Evolutionary conservation across 2,888 invertebrate genomes (phyloP).

Genomic region (Tipula helvola): DNA sequence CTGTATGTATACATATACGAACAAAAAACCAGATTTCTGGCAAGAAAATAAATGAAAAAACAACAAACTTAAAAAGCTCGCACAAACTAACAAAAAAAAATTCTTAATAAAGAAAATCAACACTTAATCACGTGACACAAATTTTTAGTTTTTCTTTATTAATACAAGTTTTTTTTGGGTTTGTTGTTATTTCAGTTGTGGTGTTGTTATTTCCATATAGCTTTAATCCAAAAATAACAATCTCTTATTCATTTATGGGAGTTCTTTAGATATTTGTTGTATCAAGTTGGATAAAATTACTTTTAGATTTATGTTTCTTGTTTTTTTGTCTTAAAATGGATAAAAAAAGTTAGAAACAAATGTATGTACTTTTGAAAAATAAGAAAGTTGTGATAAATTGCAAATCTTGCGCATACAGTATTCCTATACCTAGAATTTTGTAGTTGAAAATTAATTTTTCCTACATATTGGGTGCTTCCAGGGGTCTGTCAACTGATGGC

Average conservation of each 20-base stretch:
- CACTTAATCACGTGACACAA: background rate
- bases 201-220: background rate
- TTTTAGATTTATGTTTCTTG: background rate
- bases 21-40: background rate
- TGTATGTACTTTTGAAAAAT: background rate
- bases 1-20: background rate
- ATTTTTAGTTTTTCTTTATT: background rate
- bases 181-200: background rate
- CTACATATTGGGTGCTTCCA: background rate
- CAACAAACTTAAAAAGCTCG: background rate
- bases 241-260: background rate
- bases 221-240: background rate
- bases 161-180: background rate
- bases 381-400: background rate
- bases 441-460: background rate
- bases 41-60: background rate
- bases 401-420: background rate
- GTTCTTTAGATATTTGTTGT: background rate
- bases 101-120: background rate
- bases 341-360: background rate
- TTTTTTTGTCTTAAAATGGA: background rate
- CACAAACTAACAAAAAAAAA: background rate
- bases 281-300: background rate
- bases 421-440: background rate
- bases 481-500: background rate